Evolutionary conservation across 2,888 invertebrate genomes (phyloP).

Genomic region (Carabus problematicus): DNA sequence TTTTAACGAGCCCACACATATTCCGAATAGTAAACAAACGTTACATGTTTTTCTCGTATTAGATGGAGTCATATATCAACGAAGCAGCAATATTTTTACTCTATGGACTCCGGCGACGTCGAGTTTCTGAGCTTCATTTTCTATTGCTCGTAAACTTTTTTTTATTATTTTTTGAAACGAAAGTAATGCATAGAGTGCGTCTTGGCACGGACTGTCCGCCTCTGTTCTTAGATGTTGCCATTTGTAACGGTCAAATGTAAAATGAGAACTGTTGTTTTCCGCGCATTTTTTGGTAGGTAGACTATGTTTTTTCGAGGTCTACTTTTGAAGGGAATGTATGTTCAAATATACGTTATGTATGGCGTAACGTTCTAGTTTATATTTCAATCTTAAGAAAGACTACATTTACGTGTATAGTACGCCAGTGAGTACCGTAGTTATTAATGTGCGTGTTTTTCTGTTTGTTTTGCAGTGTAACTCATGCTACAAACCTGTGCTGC

Average conservation of each 20-base stretch:
- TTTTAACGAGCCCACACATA: too few species aligned
- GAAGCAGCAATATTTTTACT: constrained; percentile 34
- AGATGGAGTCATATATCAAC: constrained; percentile 39
- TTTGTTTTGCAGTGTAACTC: constrained; percentile 81
- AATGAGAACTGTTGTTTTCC: constrained; percentile 40
- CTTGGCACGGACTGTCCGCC: constrained; percentile 3
- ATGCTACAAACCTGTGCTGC: constrained; percentile 87
- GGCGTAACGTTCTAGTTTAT: too few species aligned
- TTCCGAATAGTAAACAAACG: constrained; percentile 23
- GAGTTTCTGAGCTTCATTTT: constrained; percentile 21
- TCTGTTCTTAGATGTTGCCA: constrained; percentile 1
- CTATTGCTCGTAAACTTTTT: constrained; percentile 11
- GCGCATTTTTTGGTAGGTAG: constrained; percentile 24
- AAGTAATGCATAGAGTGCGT: constrained; percentile 11
- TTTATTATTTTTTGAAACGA: constrained; percentile 9
- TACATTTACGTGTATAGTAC: not conserved
- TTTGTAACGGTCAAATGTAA: constrained; percentile 38
- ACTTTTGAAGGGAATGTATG: constrained; percentile 6
- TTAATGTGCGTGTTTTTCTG: constrained; percentile 32
- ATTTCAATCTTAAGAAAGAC: constrained; percentile 2
- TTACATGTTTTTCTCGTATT: constrained; percentile 17
- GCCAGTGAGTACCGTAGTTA: too few species aligned
- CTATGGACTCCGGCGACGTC: constrained; percentile 20
- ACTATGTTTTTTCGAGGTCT: constrained; percentile 36
- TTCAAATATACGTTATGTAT: too few species aligned